Evolutionary conservation across 2,888 invertebrate genomes (phyloP).

Genomic region (Torymus auratus): DNA sequence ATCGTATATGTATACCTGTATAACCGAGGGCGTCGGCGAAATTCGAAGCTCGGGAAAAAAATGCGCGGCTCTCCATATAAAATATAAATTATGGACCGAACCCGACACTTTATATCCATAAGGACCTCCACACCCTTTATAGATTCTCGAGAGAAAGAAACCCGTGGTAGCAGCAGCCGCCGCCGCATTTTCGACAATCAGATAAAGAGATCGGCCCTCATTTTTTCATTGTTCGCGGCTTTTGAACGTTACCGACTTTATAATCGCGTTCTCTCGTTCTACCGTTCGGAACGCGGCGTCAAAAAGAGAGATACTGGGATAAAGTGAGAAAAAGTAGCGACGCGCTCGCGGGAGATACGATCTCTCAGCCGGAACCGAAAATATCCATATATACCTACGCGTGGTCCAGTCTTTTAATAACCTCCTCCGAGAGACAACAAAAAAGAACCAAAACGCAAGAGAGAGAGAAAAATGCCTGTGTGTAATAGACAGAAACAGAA

Average conservation of each 20-base stretch:
- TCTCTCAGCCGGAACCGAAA: slow-evolving; percentile 16
- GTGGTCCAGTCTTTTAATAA: slow-evolving; percentile 12
- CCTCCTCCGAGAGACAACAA: neutral
- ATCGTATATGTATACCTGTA: slow-evolving; percentile 2
- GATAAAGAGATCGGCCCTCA: slow-evolving; percentile 30
- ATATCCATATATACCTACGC: slow-evolving; percentile 15
- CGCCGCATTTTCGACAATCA: slow-evolving; percentile 20
- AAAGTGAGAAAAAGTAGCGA: slow-evolving; percentile 52
- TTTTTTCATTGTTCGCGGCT: slow-evolving; percentile 41
- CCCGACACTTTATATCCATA: slow-evolving; percentile 17
- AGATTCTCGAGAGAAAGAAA: neutral
- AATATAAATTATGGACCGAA: slow-evolving; percentile 32
- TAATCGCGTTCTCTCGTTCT: neutral
- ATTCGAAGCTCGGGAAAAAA: slow-evolving; percentile 14
- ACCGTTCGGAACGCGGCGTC: neutral
- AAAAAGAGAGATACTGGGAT: slow-evolving; percentile 33
- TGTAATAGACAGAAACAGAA: neutral
- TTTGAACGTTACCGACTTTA: slow-evolving; percentile 23
- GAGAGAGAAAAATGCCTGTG: neutral
- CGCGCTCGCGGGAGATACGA: slow-evolving; percentile 14
- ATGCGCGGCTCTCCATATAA: slow-evolving; percentile 20
- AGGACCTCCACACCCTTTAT: neutral
- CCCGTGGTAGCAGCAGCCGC: neutral
- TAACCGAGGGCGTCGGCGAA: no score
- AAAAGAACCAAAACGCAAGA: neutral